phyloP scores from a whole-genome alignment of 2,888 invertebrate species.

The Amorpha juglandis region DNA sequence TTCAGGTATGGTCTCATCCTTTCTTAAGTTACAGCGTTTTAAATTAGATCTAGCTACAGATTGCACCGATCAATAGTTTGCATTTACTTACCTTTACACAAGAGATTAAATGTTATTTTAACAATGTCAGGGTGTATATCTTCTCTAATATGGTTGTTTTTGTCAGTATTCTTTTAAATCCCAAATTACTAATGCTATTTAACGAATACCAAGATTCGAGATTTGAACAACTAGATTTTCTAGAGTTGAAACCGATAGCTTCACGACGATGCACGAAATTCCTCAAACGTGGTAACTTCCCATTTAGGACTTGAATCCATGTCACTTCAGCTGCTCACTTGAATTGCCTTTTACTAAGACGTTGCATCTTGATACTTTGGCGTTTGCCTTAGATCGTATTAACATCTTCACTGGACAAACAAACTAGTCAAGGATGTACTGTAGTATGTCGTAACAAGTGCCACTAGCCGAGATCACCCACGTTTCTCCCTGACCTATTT shows the following conservation, averaged over 20 bases:
- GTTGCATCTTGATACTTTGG: neutral
- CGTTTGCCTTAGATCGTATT: slow-evolving; percentile 1
- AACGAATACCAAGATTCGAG: too few relatives aligned
- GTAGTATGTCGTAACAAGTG: slow-evolving; percentile 5
- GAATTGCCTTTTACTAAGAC: neutral
- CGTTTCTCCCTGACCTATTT: slow-evolving; percentile 22
- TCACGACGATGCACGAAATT: too few relatives aligned
- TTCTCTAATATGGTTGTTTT: neutral
- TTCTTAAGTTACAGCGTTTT: slow-evolving; percentile 6
- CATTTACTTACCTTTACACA: neutral
- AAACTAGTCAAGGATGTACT: slow-evolving; percentile 11
- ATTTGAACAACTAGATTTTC: too few relatives aligned
- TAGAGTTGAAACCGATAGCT: too few relatives aligned
- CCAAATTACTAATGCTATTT: too few relatives aligned
- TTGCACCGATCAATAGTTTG: slow-evolving; percentile 6
- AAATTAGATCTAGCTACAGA: neutral
- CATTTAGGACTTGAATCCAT: neutral
- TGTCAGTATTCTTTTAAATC: too few relatives aligned
- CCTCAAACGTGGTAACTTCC: too few relatives aligned
- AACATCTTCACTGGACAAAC: slow-evolving; percentile 10
- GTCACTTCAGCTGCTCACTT: neutral
- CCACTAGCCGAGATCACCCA: slow-evolving; percentile 13
- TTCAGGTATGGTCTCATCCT: slow-evolving; percentile 40
- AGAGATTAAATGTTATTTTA: too few relatives aligned
- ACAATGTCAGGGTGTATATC: neutral